Percentiles rank a stretch among this genome's conserved stretches.
These are phyloP conservation scores for Raja brachyura DNA, from an alignment of 2,113 vertebrate species.

Conservation along the genomic window DNA sequence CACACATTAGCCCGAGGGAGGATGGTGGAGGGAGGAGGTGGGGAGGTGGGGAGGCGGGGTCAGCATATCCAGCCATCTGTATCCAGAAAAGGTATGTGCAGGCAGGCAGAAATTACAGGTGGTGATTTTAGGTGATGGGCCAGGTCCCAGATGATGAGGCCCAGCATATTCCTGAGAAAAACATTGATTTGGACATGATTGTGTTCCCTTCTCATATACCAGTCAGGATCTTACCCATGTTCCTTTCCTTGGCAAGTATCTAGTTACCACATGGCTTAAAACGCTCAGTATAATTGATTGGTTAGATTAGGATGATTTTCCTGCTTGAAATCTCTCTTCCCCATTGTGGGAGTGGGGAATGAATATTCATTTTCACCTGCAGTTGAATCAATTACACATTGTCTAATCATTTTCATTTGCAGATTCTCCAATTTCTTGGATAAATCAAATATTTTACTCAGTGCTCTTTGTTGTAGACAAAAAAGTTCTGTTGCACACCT, in stretches of 20 bases:
- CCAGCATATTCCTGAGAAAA: no score
- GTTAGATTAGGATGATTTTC: background rate
- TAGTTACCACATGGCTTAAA: background rate
- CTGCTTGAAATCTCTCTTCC: background rate
- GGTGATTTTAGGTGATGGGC: no score
- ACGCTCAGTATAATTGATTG: background rate
- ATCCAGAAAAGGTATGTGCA: no score
- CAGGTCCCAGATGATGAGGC: no score
- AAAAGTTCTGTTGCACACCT: no score
- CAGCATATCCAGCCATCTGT: no score
- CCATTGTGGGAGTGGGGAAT: background rate
- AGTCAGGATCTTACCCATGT: background rate
- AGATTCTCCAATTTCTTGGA: background rate
- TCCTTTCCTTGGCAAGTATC: background rate
- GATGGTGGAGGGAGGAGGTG: no score
- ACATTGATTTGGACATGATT: background rate
- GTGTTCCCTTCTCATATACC: background rate
- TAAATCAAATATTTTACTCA: background rate
- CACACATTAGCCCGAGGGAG: no score
- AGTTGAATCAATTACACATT: background rate
- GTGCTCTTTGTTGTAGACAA: no score
- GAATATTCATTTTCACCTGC: background rate
- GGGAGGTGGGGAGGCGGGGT: no score
- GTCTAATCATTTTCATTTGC: background rate
- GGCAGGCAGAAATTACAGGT: no score